These are phyloP conservation scores for Amblyraja radiata DNA, from an alignment of 2,797 vertebrate species.

Conservation along the genomic window DNA sequence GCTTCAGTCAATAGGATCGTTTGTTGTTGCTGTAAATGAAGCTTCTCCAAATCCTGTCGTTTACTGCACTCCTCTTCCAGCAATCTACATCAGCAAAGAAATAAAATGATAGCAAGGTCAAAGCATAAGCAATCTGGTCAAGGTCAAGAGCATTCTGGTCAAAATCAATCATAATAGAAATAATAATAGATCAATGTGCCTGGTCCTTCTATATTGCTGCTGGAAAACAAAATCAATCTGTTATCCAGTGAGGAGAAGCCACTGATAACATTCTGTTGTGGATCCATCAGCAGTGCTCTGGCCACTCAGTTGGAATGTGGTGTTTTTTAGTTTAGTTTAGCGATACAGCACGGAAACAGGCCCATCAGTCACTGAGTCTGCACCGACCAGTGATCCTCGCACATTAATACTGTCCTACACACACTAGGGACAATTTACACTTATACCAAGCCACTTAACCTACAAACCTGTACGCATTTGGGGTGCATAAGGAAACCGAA, in stretches of 20 bases:
- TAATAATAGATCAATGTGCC: not conserved
- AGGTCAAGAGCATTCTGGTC: not conserved
- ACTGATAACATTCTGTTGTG: not conserved
- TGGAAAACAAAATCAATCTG: not conserved
- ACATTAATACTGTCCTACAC: too few relatives aligned
- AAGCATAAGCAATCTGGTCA: not conserved
- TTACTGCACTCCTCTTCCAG: constrained; percentile 85
- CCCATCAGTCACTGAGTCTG: too few relatives aligned
- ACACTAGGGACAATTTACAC: too few relatives aligned
- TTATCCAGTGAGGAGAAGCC: not conserved
- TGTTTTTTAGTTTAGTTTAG: too few relatives aligned
- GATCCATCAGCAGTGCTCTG: too few relatives aligned
- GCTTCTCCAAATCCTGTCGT: constrained; percentile 78
- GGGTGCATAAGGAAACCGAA: too few relatives aligned
- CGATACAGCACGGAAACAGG: too few relatives aligned
- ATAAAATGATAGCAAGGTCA: not conserved
- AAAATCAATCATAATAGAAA: not conserved
- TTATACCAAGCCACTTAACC: too few relatives aligned
- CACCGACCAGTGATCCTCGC: too few relatives aligned
- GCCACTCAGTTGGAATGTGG: too few relatives aligned
- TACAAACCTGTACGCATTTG: too few relatives aligned
- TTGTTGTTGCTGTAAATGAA: constrained; percentile 80
- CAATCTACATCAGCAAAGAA: constrained; percentile 57
- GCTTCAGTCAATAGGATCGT: constrained; percentile 82
- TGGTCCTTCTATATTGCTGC: not conserved